Percentiles rank a stretch among this genome's conserved stretches.
These are phyloP conservation scores for Xenentodon cancila DNA, from an alignment of 2,797 vertebrate species.

Conservation along the genomic window DNA sequence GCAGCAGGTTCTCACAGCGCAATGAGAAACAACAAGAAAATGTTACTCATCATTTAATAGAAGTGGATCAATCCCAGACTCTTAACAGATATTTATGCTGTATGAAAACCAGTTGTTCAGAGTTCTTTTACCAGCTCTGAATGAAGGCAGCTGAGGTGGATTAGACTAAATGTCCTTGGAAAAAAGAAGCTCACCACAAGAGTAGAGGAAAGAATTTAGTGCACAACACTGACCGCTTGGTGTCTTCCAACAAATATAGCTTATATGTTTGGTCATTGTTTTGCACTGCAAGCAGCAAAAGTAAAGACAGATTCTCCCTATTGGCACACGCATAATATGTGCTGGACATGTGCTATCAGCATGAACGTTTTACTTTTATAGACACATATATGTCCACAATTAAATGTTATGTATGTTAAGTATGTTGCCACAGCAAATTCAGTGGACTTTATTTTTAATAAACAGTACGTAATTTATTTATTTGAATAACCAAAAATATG, in stretches of 20 bases:
- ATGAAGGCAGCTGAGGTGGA: constrained; percentile 84
- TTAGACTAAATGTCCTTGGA: constrained; percentile 84
- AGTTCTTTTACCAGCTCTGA: constrained; percentile 80
- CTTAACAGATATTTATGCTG: constrained; percentile 83
- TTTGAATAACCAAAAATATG: too few species aligned
- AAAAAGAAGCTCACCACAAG: constrained; percentile 82
- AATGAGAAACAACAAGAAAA: constrained; percentile 76
- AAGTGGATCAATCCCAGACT: constrained; percentile 77
- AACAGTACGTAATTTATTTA: too few species aligned
- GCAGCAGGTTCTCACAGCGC: constrained; percentile 54
- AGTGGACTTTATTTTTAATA: too few species aligned
- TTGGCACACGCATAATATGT: neutral
- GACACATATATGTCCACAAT: too few species aligned
- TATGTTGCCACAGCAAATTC: too few species aligned
- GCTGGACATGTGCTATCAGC: neutral
- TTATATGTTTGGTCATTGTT: constrained; percentile 48
- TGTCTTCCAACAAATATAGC: constrained; percentile 71
- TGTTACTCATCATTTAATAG: constrained; percentile 83
- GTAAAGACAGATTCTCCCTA: constrained; percentile 10
- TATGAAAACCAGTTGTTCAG: constrained; percentile 82
- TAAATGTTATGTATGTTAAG: too few species aligned
- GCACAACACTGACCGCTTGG: constrained; percentile 79
- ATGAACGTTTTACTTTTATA: neutral
- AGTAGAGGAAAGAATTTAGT: constrained; percentile 76
- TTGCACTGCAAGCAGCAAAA: constrained; percentile 38